Evolutionary conservation across 2,113 vertebrate species (phyloP).

Genomic region (Python bivittatus): DNA sequence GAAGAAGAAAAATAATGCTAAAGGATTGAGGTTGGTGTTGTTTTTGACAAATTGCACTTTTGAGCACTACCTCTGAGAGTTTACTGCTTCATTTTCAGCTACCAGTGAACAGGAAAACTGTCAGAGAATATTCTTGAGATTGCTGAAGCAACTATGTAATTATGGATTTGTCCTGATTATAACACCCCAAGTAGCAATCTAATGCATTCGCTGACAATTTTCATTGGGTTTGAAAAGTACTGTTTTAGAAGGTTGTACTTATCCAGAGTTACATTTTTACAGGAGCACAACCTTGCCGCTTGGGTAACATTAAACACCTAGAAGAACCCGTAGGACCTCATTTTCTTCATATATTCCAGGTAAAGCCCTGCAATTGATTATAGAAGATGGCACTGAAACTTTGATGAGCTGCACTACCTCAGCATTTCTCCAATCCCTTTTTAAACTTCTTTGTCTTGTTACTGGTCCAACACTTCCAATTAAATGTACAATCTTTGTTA

Average conservation of each 20-base stretch:
- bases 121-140: constrained; percentile 32
- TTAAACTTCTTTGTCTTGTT: neutral
- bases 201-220: constrained; percentile 28
- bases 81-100: constrained; percentile 41
- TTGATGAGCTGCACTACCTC: neutral
- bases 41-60: constrained; percentile 62
- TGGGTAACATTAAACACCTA: neutral
- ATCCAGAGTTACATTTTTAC: neutral
- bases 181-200: constrained; percentile 29
- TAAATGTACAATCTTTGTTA: neutral
- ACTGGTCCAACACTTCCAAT: neutral
- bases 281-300: neutral
- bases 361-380: neutral
- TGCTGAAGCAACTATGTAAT: constrained; percentile 40
- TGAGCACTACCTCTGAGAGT: constrained; percentile 36
- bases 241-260: neutral
- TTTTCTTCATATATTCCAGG: neutral
- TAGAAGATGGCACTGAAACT: neutral
- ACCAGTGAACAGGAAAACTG: constrained; percentile 40
- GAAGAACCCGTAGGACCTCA: neutral
- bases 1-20: constrained; percentile 47
- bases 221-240: neutral
- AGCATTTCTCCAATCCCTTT: neutral
- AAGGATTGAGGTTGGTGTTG: neutral
- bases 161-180: constrained; percentile 37